Percentiles rank a stretch among this genome's conserved stretches.
Evolutionary conservation across 2,888 invertebrate species (phyloP).

Genomic region (Eupithecia vulgata): DNA sequence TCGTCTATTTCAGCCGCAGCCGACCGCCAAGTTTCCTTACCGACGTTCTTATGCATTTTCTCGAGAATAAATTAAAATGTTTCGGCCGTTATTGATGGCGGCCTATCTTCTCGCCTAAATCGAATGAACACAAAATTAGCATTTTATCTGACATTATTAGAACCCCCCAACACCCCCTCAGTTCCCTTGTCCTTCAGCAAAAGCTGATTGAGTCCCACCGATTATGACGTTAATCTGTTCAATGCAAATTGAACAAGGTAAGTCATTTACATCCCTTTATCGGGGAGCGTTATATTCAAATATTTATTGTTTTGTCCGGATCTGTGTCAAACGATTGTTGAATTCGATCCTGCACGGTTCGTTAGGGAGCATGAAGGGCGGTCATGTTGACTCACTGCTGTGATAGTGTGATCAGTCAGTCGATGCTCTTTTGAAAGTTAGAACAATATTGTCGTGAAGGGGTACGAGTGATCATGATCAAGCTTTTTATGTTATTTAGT

Average conservation of each 20-base stretch:
- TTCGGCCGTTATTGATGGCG: conserved; percentile 46
- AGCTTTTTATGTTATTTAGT: conserved; percentile 6
- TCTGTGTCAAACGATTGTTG: conserved; percentile 48
- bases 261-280: conserved; percentile 82
- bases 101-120: conserved; percentile 72
- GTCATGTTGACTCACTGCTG: conserved; percentile 25
- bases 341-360: conserved; percentile 45
- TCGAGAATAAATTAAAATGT: conserved; percentile 46
- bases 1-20: conserved; percentile 23
- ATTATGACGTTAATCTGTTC: conserved; percentile 84
- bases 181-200: conserved; percentile 63
- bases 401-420: conserved; percentile 40
- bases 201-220: conserved; percentile 82
- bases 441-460: neutral
- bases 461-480: neutral
- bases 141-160: conserved; percentile 82
- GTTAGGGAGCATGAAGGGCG: conserved; percentile 38
- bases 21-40: conserved; percentile 39
- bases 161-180: conserved; percentile 47
- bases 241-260: conserved; percentile 81
- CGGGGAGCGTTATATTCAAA: conserved; percentile 77
- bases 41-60: conserved; percentile 46
- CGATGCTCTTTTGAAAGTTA: neutral
- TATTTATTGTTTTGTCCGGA: conserved; percentile 70
- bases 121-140: conserved; percentile 83